Percentiles rank a stretch among this genome's conserved stretches.
These are phyloP conservation scores for Amblyopsis rosae DNA, from an alignment of 2,113 vertebrate genomes.

Conservation along the genomic window DNA sequence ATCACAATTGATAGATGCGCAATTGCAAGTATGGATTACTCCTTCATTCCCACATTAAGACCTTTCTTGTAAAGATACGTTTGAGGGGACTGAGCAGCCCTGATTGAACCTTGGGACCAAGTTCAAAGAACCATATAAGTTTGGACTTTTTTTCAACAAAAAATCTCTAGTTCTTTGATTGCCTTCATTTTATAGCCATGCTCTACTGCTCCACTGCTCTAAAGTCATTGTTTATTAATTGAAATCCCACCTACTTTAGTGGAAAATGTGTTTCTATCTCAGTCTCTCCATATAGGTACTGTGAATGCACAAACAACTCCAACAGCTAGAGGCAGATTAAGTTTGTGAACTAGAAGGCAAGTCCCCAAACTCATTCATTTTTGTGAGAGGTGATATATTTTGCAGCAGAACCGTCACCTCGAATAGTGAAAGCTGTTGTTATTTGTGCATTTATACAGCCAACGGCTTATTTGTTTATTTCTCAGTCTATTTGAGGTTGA, in stretches of 20 bases:
- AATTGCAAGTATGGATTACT: background rate
- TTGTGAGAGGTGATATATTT: conserved; percentile 34
- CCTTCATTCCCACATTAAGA: background rate
- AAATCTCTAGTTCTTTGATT: background rate
- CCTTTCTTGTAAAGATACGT: background rate
- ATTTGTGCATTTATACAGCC: too few relatives aligned
- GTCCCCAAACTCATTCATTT: conserved; percentile 40
- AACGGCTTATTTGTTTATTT: too few relatives aligned
- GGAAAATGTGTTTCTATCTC: conserved; percentile 15
- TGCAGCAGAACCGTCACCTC: conserved; percentile 24
- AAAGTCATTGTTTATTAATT: background rate
- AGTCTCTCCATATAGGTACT: conserved; percentile 17
- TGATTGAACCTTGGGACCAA: background rate
- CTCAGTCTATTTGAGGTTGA: too few relatives aligned
- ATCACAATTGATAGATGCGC: background rate
- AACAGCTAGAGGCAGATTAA: conserved; percentile 6
- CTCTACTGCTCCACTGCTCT: background rate
- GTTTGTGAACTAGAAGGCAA: conserved; percentile 48
- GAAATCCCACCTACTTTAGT: conserved; percentile 20
- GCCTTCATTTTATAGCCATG: conserved; percentile 6
- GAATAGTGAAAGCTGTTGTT: conserved; percentile 8
- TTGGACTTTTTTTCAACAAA: background rate
- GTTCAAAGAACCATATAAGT: background rate
- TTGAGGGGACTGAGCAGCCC: background rate
- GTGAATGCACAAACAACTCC: conserved; percentile 15